phyloP scores from a whole-genome alignment of 2,888 invertebrate genomes.

The Oscheius myriophilus region DNA sequence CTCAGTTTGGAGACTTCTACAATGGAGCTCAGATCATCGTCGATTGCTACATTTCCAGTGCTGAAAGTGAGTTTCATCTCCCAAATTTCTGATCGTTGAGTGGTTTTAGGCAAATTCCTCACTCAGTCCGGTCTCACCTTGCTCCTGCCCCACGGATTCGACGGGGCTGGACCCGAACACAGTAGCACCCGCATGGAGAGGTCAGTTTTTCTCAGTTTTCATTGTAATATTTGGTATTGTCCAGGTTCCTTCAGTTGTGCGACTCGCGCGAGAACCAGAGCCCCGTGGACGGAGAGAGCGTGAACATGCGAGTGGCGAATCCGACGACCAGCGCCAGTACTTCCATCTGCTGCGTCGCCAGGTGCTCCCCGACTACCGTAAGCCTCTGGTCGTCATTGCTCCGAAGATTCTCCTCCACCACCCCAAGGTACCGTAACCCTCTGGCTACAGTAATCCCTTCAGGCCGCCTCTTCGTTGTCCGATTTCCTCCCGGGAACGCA shows the following conservation, averaged over 20 bases:
- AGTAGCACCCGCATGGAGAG: too few species aligned
- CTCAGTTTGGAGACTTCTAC: conserved; percentile 97
- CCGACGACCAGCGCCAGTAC: conserved; percentile 95
- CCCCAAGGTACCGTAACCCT: conserved; percentile 73
- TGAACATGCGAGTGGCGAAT: conserved; percentile 87
- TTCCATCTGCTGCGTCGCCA: conserved; percentile 89
- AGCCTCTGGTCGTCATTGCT: conserved; percentile 75
- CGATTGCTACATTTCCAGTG: conserved; percentile 88
- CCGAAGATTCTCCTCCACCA: conserved; percentile 74
- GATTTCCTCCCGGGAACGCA: conserved; percentile 85
- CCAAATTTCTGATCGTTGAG: neutral
- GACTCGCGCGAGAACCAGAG: conserved; percentile 59
- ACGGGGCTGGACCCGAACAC: conserved; percentile 73
- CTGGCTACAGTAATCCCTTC: conserved; percentile 7
- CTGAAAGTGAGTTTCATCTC: conserved; percentile 81
- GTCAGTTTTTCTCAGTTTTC: too few species aligned
- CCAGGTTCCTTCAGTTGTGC: conserved; percentile 82
- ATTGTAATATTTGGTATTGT: too few species aligned
- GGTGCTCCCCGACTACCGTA: conserved; percentile 88
- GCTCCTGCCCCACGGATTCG: too few species aligned
- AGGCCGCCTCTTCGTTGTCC: conserved; percentile 81
- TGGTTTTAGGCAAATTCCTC: too few species aligned
- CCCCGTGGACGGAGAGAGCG: conserved; percentile 76
- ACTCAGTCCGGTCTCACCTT: too few species aligned
- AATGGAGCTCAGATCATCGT: conserved; percentile 95